Base-by-base conservation (phyloP, 2,888 invertebrate species). In the Stenurella melanura region DNA sequence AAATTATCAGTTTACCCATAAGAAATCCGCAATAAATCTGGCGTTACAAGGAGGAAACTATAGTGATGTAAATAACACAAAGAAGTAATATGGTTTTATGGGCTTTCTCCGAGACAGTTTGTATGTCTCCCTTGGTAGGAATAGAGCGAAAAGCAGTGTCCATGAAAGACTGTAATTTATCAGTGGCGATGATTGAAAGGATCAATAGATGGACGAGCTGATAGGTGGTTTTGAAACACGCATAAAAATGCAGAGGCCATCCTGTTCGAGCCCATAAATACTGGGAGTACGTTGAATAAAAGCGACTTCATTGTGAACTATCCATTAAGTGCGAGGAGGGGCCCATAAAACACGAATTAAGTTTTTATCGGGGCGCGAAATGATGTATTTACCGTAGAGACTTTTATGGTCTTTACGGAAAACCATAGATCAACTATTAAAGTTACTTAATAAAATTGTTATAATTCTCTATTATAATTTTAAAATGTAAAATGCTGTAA, bases 281-380 rank as follows among this genome's bases (percentile, higher is more conserved):
- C 78, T 67, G 61, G 67, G 54, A 68, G 78, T 77, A 78, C 79
- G 80, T 78, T 81, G 83, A 83, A 81, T 83, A 83, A 84, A 83
- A 82, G 83, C 82, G 82, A 82, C 83, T 85, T 83, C 83, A 81
- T 83, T 82, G 83, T 81, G 80, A 80, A 83, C 82, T 83, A 83
- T 83, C 82, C 83, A 85, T 85, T 85, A 85, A 80, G 81, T 74
- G 82, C 76, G 83, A 80, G 80, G 84, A 82, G 81, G 81, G 80
- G 80, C 80, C 82, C 85, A 85, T 86, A 86, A 86, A 86, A 85
- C 79, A 83, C 83, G 84, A 85, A 85, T 86, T 85, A 85, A 85
- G 84, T 84, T 86, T 86, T 85, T 86, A 86, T 84, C 86, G 84
- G 84, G 80, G 84, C 82, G 83, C 77, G 77, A 85, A 83, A 86